phyloP scores from a whole-genome alignment of 2,113 vertebrate species.

The Sylvicapra grimmia region DNA sequence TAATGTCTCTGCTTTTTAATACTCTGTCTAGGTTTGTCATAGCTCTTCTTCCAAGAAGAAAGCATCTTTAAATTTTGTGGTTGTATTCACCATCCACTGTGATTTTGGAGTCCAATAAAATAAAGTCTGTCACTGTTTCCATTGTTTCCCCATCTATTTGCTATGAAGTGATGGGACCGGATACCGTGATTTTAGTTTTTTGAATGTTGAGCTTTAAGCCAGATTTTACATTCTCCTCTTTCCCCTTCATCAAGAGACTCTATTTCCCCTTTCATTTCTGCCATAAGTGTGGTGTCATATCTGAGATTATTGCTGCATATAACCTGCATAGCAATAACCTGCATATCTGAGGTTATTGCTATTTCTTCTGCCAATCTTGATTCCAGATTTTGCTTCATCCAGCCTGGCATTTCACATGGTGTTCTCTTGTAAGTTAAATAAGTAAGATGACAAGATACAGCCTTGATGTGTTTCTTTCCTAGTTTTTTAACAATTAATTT shows the following conservation, averaged over 20 bases:
- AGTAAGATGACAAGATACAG: neutral
- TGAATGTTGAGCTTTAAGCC: neutral
- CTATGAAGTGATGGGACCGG: neutral
- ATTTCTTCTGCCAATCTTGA: neutral
- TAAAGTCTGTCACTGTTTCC: neutral
- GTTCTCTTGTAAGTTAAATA: neutral
- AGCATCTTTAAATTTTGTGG: neutral
- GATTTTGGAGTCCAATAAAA: neutral
- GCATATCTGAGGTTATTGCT: neutral
- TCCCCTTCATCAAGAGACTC: neutral
- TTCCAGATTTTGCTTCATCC: neutral
- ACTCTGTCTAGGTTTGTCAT: neutral
- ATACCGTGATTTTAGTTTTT: neutral
- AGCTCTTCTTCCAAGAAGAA: neutral
- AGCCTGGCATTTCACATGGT: accelerated
- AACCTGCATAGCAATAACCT: no score
- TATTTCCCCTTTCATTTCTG: neutral
- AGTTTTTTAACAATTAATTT: neutral
- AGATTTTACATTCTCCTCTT: neutral
- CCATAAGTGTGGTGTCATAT: neutral
- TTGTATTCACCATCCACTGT: neutral
- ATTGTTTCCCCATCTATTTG: neutral
- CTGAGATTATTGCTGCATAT: no score
- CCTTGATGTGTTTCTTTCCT: neutral
- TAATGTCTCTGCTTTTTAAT: neutral